Conservation (phyloP, 2,888 invertebrate species). For the Gibbula magus region DNA sequence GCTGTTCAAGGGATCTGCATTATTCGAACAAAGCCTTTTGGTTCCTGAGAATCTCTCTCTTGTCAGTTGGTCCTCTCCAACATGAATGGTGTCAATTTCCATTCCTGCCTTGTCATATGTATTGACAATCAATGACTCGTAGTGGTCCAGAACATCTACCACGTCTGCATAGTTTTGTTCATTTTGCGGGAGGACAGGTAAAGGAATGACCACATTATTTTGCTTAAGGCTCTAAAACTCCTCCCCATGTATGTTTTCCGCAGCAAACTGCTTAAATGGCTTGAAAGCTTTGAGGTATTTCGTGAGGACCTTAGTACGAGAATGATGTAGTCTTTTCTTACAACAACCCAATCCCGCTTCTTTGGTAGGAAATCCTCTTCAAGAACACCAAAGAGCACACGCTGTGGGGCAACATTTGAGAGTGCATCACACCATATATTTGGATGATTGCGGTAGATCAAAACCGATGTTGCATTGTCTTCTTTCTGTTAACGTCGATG, state of each 20-base stretch:
- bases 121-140: background rate
- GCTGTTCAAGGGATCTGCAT: background rate
- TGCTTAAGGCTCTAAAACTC: background rate
- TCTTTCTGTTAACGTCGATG: background rate
- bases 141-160: conserved; percentile 9
- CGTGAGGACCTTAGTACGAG: background rate
- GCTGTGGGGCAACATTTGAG: background rate
- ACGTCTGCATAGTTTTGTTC: conserved; percentile 40
- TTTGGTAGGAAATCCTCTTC: background rate
- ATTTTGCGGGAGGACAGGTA: conserved; percentile 36
- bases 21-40: conserved; percentile 36
- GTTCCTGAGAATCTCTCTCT: too few relatives aligned
- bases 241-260: background rate
- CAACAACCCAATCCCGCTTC: background rate
- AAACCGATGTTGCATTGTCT: conserved; percentile 30
- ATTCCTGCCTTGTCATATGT: background rate
- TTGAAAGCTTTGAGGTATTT: background rate
- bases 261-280: background rate
- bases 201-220: conserved; percentile 16
- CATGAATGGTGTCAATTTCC: conserved; percentile 19
- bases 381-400: too few relatives aligned
- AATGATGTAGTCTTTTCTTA: background rate
- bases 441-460: conserved; percentile 24
- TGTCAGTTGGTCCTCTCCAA: too few relatives aligned
- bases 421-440: background rate